phyloP scores from a whole-genome alignment of 2,113 vertebrate species.

The Enhydra lutris region DNA sequence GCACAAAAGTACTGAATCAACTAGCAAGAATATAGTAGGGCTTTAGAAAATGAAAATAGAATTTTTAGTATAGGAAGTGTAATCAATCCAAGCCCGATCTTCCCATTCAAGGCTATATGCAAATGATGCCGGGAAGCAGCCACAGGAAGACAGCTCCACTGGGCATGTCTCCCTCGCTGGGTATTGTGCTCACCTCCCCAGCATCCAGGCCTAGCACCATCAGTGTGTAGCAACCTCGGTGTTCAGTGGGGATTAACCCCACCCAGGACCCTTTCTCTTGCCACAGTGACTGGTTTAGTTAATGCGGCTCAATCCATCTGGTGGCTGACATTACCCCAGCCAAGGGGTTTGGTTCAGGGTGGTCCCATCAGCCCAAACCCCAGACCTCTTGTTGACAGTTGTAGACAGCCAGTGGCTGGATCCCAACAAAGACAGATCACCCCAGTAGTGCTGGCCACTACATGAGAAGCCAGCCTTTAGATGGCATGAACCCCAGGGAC shows the following conservation, averaged over 20 bases:
- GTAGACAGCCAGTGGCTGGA: not conserved
- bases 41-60: not conserved
- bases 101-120: not conserved
- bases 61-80: not conserved
- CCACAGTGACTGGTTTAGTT: not conserved
- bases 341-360: not conserved
- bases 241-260: not conserved
- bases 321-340: too few species aligned
- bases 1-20: not conserved
- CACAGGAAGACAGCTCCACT: not conserved
- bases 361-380: not conserved
- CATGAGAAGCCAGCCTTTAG: not conserved
- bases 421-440: not conserved
- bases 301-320: not conserved
- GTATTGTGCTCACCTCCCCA: not conserved
- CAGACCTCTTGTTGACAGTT: not conserved
- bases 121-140: not conserved
- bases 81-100: not conserved
- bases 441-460: not conserved
- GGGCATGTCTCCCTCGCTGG: fast-evolving
- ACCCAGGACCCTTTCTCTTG: not conserved
- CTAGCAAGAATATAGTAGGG: not conserved
- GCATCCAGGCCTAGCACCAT: not conserved
- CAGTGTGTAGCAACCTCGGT: not conserved
- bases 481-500: not conserved